Conservation (phyloP, 2,888 invertebrate genomes). For the Drosophila nr. medialis region DNA sequence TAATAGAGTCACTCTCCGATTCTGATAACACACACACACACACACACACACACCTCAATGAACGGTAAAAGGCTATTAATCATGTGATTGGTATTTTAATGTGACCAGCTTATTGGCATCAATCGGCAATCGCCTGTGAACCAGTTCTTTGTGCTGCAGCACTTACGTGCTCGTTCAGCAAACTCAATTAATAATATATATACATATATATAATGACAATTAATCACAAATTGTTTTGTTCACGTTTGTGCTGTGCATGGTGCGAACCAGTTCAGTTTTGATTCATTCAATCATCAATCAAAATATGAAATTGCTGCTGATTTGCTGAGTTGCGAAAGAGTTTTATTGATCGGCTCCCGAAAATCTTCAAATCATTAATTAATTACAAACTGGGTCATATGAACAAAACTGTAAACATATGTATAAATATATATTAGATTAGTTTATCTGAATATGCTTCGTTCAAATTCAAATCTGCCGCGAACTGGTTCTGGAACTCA, state of each 20-base stretch:
- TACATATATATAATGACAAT: background rate
- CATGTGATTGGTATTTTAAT: constrained; percentile 49
- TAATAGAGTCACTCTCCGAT: constrained; percentile 28
- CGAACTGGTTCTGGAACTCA: background rate
- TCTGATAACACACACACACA: constrained; percentile 21
- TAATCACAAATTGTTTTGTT: background rate
- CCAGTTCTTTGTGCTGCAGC: constrained; percentile 38
- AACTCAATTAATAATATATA: constrained; percentile 17
- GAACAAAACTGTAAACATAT: background rate
- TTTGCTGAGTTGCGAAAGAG: constrained; percentile 2
- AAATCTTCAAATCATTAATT: background rate
- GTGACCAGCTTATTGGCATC: constrained; percentile 14
- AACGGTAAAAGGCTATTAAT: constrained; percentile 52
- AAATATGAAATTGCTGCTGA: background rate
- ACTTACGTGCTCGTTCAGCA: constrained; percentile 16
- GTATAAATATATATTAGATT: background rate
- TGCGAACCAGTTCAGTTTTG: constrained; percentile 15
- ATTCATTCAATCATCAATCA: constrained; percentile 5
- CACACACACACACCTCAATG: constrained; percentile 14
- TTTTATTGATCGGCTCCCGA: background rate
- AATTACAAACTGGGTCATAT: background rate
- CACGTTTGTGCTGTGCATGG: background rate
- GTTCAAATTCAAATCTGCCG: too few species aligned
- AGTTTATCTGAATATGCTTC: background rate
- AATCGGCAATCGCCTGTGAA: constrained; percentile 28